Percentiles rank a stretch among this genome's conserved stretches.
These are phyloP conservation scores for Oreochromis niloticus DNA, from an alignment of 2,113 vertebrate species.

Conservation along the genomic window DNA sequence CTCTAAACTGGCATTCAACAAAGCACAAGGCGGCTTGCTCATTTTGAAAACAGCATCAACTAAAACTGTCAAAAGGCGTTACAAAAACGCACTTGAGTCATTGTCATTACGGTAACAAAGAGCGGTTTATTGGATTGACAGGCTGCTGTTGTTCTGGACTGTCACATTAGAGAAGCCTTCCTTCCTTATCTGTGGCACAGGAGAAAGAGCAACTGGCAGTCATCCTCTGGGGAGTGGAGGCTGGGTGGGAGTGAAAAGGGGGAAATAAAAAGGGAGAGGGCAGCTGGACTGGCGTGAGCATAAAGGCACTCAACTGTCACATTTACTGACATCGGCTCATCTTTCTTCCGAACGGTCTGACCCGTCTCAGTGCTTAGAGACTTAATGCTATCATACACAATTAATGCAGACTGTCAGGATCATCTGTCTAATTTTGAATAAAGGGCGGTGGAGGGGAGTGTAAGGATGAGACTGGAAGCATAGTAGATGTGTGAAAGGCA, in stretches of 20 bases:
- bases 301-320: conserved; percentile 35
- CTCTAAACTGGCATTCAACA: background rate
- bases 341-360: conserved; percentile 20
- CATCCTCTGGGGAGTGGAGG: conserved; percentile 23
- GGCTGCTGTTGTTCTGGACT: conserved; percentile 27
- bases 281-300: conserved; percentile 33
- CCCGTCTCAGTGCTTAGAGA: conserved; percentile 22
- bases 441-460: background rate
- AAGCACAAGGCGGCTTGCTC: background rate
- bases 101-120: conserved; percentile 27
- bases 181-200: conserved; percentile 46
- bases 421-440: conserved; percentile 1
- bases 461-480: background rate
- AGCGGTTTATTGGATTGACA: conserved; percentile 25
- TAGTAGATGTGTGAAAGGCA: background rate
- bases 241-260: background rate
- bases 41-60: background rate
- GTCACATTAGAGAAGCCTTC: conserved; percentile 45
- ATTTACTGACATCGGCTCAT: conserved; percentile 32
- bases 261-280: conserved; percentile 3
- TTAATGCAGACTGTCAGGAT: conserved; percentile 42
- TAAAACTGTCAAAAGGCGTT: background rate
- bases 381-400: conserved; percentile 40
- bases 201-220: conserved; percentile 52
- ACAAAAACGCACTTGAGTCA: background rate